Percentiles rank a stretch among this genome's conserved stretches.
Conservation (phyloP, 2,888 invertebrate species). For the Coenonympha glycerion region DNA sequence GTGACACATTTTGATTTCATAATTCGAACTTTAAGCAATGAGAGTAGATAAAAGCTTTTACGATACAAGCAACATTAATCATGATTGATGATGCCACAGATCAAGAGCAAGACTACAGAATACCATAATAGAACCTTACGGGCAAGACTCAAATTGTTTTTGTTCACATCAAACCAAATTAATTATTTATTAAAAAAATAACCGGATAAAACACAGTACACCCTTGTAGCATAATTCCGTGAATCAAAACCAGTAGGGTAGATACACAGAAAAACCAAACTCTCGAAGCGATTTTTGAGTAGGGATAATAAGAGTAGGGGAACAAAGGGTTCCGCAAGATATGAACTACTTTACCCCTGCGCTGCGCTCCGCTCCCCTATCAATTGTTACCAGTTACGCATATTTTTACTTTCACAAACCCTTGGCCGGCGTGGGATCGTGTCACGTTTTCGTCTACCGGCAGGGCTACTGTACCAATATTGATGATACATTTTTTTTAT, state of each 20-base stretch:
- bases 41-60: slow-evolving; percentile 2
- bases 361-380: slow-evolving; percentile 48
- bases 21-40: too few relatives aligned
- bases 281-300: slow-evolving; percentile 65
- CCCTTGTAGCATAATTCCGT: slow-evolving; percentile 34
- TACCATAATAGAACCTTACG: too few relatives aligned
- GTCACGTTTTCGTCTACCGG: slow-evolving; percentile 37
- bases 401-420: slow-evolving; percentile 58
- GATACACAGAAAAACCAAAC: slow-evolving; percentile 58
- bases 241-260: slow-evolving; percentile 65
- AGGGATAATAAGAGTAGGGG: slow-evolving; percentile 65
- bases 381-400: slow-evolving; percentile 71
- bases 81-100: not conserved
- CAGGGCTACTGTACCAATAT: not conserved
- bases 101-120: not conserved
- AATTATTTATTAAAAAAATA: too few relatives aligned
- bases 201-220: slow-evolving; percentile 6
- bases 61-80: not conserved
- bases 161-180: too few relatives aligned
- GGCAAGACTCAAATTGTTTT: too few relatives aligned
- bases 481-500: slow-evolving; percentile 34
- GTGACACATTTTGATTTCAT: too few relatives aligned
- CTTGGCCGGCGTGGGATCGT: slow-evolving; percentile 30
- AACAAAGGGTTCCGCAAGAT: slow-evolving; percentile 57
- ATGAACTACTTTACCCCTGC: slow-evolving; percentile 58